Percentiles rank a stretch among this genome's conserved stretches.
Evolutionary conservation across 2,113 vertebrate genomes (phyloP).

Genomic region (Dascyllus trimaculatus): DNA sequence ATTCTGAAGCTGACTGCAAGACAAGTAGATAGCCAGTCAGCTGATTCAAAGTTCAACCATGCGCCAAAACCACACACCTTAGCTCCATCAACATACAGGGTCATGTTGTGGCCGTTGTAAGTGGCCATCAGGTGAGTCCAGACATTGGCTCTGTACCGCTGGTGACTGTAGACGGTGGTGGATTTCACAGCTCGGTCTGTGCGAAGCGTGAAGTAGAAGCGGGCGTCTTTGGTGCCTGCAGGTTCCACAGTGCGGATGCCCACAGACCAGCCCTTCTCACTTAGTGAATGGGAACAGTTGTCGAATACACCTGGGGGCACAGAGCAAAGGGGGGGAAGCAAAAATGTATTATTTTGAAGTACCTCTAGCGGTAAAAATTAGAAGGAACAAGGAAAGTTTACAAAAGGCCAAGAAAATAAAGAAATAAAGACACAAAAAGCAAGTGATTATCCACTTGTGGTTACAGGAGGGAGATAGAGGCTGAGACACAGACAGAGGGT

Average conservation of each 20-base stretch:
- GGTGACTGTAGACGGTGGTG: constrained; percentile 85
- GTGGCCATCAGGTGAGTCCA: constrained; percentile 93
- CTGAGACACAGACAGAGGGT: background rate
- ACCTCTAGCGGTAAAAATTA: background rate
- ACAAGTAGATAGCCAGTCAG: background rate
- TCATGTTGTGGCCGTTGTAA: constrained; percentile 89
- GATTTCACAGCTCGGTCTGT: constrained; percentile 90
- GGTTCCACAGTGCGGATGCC: constrained; percentile 89
- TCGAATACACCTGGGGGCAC: constrained; percentile 91
- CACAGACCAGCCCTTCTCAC: constrained; percentile 94
- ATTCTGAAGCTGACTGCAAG: background rate
- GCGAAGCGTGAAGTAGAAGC: constrained; percentile 94
- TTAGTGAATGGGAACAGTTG: constrained; percentile 93
- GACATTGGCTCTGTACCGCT: constrained; percentile 83
- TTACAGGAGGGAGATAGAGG: background rate
- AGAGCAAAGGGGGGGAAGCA: background rate
- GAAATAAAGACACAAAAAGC: constrained; percentile 32
- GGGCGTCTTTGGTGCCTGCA: constrained; percentile 86
- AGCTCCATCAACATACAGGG: constrained; percentile 91
- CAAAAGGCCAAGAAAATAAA: constrained; percentile 20
- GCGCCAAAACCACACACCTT: constrained; percentile 74
- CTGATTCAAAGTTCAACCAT: background rate
- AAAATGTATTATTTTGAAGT: background rate
- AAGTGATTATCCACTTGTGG: constrained; percentile 16
- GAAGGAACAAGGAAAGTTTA: constrained; percentile 1